Percentiles rank a stretch among this genome's conserved stretches.
Conservation (phyloP, 1,140 invertebrate genomes). For the Zaprionus ghesquierei region DNA sequence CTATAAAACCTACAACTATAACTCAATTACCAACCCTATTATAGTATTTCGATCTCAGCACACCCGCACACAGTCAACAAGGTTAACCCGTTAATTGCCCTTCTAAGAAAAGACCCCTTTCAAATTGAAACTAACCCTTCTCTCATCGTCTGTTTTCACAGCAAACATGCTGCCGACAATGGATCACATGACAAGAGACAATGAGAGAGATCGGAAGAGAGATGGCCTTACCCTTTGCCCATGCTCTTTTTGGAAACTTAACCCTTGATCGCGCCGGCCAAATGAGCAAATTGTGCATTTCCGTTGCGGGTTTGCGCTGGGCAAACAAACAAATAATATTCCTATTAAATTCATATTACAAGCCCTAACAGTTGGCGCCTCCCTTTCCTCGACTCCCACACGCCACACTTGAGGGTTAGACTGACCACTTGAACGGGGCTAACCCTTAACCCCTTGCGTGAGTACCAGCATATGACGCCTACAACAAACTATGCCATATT, state of each 20-base stretch:
- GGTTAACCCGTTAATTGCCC: conserved; percentile 50
- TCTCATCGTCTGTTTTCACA: conserved; percentile 4
- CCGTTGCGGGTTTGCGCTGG: conserved; percentile 18
- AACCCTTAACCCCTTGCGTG: conserved; percentile 32
- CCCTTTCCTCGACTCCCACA: not conserved
- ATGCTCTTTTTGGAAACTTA: conserved; percentile 28
- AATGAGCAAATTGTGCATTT: conserved; percentile 42
- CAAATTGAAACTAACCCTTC: conserved; percentile 16
- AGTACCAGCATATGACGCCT: conserved; percentile 53
- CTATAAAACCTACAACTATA: not conserved
- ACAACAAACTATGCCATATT: conserved; percentile 29
- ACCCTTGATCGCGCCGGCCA: conserved; percentile 30
- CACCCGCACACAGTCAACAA: not conserved
- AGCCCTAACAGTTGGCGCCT: conserved; percentile 59
- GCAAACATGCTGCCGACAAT: conserved; percentile 26
- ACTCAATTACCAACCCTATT: not conserved
- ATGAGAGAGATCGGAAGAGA: conserved; percentile 18
- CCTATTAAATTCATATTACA: conserved; percentile 71
- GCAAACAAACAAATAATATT: conserved; percentile 64
- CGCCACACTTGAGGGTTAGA: conserved; percentile 22
- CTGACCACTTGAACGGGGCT: conserved; percentile 52
- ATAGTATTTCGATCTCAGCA: not conserved
- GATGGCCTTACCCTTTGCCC: not conserved
- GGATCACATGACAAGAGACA: conserved; percentile 53
- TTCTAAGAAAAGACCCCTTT: conserved; percentile 32